phyloP scores from a whole-genome alignment of 2,113 vertebrate species.

The Octodon degus region DNA sequence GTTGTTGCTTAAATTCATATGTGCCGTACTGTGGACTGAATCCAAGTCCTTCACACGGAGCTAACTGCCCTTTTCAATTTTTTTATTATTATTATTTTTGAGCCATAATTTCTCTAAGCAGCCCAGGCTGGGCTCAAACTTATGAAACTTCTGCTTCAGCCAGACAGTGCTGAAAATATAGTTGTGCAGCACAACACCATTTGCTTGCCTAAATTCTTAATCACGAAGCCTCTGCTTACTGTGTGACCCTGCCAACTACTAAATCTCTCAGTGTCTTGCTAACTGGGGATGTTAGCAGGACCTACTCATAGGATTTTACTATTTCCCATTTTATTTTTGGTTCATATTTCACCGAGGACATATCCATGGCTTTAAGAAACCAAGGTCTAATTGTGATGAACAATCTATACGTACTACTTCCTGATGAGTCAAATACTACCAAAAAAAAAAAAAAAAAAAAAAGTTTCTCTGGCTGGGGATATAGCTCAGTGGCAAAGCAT shows the following conservation, averaged over 20 bases:
- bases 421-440: background rate
- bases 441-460: background rate
- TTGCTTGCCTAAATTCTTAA: background rate
- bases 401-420: background rate
- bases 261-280: background rate
- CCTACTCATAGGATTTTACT: background rate
- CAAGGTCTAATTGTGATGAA: background rate
- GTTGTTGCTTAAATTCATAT: background rate
- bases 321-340: slow-evolving; percentile 14
- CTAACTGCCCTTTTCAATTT: background rate
- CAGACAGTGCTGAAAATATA: background rate
- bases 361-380: background rate
- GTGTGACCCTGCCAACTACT: background rate
- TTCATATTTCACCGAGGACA: background rate
- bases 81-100: background rate
- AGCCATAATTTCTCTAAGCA: background rate
- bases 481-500: too few species aligned
- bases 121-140: background rate
- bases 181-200: background rate
- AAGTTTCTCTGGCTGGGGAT: too few species aligned
- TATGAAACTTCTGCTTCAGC: background rate
- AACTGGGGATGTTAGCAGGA: background rate
- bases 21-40: background rate
- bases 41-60: background rate
- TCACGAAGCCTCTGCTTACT: background rate